Evolutionary conservation across 2,888 invertebrate species (phyloP).

Genomic region (Latheticus oryzae): DNA sequence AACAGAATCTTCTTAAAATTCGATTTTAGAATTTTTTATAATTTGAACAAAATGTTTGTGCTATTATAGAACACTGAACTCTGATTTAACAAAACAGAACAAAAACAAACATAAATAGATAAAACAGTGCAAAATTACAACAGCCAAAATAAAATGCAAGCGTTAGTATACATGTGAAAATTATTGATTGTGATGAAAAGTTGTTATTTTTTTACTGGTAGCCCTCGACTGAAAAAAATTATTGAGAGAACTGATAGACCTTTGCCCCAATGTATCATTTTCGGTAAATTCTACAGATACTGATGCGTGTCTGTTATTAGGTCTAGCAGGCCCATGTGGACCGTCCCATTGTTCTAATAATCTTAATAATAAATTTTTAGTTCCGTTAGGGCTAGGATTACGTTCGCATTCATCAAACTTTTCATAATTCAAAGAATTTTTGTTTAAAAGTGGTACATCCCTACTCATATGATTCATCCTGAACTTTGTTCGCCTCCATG

Average conservation of each 20-base stretch:
- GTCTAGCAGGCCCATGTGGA: conserved; percentile 66
- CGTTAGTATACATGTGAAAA: conserved; percentile 35
- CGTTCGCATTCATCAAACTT: neutral
- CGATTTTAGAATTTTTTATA: too few species aligned
- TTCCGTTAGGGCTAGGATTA: conserved; percentile 72
- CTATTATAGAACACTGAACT: too few species aligned
- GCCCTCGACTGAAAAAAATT: conserved; percentile 77
- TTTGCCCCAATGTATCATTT: conserved; percentile 78
- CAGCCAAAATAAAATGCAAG: conserved; percentile 50
- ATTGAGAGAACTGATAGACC: conserved; percentile 83
- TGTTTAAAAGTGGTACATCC: conserved; percentile 71
- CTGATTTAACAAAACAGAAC: too few species aligned
- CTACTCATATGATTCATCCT: conserved; percentile 76
- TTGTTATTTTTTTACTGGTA: conserved; percentile 61
- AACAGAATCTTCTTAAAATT: too few species aligned
- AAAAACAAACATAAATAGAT: too few species aligned
- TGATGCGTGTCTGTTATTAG: conserved; percentile 75
- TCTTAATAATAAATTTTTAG: conserved; percentile 81
- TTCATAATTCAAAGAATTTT: conserved; percentile 27
- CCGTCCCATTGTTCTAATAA: conserved; percentile 83
- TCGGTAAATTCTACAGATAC: conserved; percentile 82
- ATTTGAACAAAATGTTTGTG: too few species aligned
- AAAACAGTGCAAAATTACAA: neutral
- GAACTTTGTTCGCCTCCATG: conserved; percentile 71
- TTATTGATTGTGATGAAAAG: conserved; percentile 55